These are phyloP conservation scores for Dynastes tityus DNA, from an alignment of 2,888 invertebrate species.

Conservation along the genomic window DNA sequence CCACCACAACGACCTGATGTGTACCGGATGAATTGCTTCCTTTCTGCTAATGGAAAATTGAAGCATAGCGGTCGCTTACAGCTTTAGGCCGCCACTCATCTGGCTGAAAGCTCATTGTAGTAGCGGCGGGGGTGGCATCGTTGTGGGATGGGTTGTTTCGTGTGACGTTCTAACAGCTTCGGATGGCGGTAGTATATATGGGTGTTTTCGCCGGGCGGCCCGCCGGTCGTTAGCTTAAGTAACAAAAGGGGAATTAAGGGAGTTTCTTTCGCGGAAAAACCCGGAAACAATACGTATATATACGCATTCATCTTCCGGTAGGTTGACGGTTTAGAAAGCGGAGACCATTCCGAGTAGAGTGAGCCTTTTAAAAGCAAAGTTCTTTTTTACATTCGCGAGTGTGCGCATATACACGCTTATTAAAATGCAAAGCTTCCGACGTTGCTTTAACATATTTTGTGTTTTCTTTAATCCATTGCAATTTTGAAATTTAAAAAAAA, in stretches of 20 bases:
- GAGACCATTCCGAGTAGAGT: not conserved
- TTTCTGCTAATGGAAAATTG: conserved; percentile 38
- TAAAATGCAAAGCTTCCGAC: too few species aligned
- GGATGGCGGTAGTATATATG: not conserved
- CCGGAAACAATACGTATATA: conserved; percentile 70
- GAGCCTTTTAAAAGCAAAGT: too few species aligned
- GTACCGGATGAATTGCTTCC: conserved; percentile 20
- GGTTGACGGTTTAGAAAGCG: conserved; percentile 29
- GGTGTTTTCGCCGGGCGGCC: not conserved
- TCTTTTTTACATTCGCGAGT: too few species aligned
- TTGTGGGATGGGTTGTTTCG: not conserved
- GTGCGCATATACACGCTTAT: too few species aligned
- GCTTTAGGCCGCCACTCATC: conserved; percentile 31
- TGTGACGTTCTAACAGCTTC: not conserved
- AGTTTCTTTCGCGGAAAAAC: conserved; percentile 68
- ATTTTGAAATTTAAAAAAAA: too few species aligned
- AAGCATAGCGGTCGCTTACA: not conserved
- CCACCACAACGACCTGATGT: not conserved
- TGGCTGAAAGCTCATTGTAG: conserved; percentile 37
- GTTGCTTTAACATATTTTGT: too few species aligned
- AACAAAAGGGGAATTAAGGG: conserved; percentile 69
- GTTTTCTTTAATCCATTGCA: too few species aligned
- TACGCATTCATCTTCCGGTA: conserved; percentile 70
- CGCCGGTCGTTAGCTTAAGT: conserved; percentile 69
- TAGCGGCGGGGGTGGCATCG: not conserved